phyloP scores from a whole-genome alignment of 2,888 invertebrate species.

The Euspilapteryx auroguttella region DNA sequence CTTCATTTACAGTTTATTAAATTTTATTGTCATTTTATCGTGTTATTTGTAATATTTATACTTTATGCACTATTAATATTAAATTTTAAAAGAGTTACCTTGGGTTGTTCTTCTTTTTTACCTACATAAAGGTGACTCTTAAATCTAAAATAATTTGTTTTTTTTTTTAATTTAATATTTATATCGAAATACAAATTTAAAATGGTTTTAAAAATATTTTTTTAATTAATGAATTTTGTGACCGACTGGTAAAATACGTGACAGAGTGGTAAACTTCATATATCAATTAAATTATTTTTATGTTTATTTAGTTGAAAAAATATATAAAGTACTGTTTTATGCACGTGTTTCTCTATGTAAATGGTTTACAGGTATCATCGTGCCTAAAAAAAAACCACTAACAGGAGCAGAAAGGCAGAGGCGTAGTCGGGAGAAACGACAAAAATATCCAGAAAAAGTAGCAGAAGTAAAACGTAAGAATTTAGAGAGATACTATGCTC shows the following conservation, averaged over 20 bases:
- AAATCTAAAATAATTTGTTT: background rate
- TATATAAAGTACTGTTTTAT: too few species aligned
- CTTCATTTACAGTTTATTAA: too few species aligned
- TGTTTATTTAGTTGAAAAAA: too few species aligned
- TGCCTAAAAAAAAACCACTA: conserved; percentile 8
- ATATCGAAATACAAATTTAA: too few species aligned
- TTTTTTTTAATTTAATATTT: background rate
- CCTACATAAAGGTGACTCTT: background rate
- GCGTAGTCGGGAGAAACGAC: conserved; percentile 11
- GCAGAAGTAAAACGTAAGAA: conserved; percentile 12
- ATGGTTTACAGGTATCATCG: background rate
- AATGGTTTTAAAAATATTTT: too few species aligned
- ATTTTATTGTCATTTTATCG: too few species aligned
- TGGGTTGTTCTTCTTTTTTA: background rate
- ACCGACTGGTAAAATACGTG: background rate
- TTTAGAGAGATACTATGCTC: conserved; percentile 11
- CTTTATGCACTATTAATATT: too few species aligned
- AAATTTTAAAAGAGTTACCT: too few species aligned
- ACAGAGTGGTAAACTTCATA: background rate
- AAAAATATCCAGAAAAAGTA: conserved; percentile 11
- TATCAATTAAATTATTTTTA: too few species aligned
- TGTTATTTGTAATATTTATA: background rate
- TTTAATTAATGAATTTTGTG: too few species aligned
- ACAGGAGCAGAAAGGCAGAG: conserved; percentile 9
- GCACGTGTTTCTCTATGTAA: too few species aligned